phyloP scores from a whole-genome alignment of 2,113 vertebrate genomes.

The Mola mola region DNA sequence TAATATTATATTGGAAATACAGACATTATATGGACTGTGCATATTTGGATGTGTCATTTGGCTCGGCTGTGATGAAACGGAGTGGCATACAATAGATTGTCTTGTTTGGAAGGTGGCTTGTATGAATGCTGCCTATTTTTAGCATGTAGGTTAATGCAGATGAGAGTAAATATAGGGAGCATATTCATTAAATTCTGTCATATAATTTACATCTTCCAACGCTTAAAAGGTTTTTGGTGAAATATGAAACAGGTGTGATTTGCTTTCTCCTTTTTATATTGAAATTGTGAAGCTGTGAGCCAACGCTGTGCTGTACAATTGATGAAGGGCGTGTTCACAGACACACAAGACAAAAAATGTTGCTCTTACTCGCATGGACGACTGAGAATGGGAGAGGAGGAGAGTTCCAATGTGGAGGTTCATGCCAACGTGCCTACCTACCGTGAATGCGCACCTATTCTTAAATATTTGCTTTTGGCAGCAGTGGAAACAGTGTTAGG shows the following conservation, averaged over 20 bases:
- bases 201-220: no score
- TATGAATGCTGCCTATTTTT: slow-evolving; percentile 6
- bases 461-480: slow-evolving; percentile 56
- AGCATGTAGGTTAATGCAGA: slow-evolving; percentile 17
- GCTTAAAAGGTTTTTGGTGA: no score
- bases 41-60: slow-evolving; percentile 14
- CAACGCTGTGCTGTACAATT: no score
- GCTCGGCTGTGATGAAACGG: slow-evolving; percentile 11
- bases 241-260: no score
- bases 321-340: no score
- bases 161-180: not conserved
- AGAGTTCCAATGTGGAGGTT: slow-evolving; percentile 21
- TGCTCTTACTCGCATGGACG: slow-evolving; percentile 13
- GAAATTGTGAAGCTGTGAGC: no score
- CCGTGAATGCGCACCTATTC: slow-evolving; percentile 31
- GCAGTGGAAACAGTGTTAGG: slow-evolving; percentile 11
- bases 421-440: slow-evolving; percentile 31
- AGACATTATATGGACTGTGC: slow-evolving; percentile 31
- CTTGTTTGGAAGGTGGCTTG: not conserved
- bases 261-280: no score
- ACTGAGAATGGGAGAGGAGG: not conserved
- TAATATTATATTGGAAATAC: slow-evolving; percentile 34
- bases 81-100: slow-evolving; percentile 23
- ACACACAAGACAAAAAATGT: not conserved
- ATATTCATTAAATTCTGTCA: not conserved